phyloP scores from a whole-genome alignment of 2,888 invertebrate species.

The Rotaria macrura region DNA sequence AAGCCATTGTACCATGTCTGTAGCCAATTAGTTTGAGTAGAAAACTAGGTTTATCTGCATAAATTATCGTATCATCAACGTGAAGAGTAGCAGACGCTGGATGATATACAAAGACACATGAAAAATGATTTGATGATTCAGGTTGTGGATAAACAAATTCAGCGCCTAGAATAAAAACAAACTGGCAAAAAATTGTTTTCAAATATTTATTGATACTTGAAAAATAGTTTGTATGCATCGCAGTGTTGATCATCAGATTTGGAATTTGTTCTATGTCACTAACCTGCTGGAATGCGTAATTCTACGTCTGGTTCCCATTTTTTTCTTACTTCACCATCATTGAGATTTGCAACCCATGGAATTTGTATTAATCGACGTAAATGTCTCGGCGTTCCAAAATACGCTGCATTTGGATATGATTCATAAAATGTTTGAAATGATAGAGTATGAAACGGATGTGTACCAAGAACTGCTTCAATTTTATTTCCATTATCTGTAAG shows the following conservation, averaged over 20 bases:
- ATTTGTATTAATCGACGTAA: neutral
- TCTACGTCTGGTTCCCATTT: neutral
- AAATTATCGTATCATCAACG: neutral
- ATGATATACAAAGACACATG: neutral
- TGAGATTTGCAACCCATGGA: neutral
- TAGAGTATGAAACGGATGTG: neutral
- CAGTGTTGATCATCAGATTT: no score
- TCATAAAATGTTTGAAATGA: neutral
- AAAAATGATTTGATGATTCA: neutral
- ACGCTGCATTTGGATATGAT: neutral
- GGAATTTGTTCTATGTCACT: no score
- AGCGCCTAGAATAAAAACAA: no score
- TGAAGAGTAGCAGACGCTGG: neutral
- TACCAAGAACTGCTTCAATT: neutral
- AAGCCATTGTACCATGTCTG: neutral
- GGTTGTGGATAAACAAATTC: neutral
- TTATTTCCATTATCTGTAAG: neutral
- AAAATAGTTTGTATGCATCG: no score
- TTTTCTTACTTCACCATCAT: neutral
- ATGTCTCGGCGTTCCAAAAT: neutral
- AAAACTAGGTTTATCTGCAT: neutral
- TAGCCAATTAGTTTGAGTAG: neutral
- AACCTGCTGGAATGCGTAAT: neutral
- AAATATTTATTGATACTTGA: no score
- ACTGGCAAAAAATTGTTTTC: no score